These are phyloP conservation scores for Clusia tigrina DNA, from an alignment of 2,888 invertebrate genomes.

Conservation along the genomic window DNA sequence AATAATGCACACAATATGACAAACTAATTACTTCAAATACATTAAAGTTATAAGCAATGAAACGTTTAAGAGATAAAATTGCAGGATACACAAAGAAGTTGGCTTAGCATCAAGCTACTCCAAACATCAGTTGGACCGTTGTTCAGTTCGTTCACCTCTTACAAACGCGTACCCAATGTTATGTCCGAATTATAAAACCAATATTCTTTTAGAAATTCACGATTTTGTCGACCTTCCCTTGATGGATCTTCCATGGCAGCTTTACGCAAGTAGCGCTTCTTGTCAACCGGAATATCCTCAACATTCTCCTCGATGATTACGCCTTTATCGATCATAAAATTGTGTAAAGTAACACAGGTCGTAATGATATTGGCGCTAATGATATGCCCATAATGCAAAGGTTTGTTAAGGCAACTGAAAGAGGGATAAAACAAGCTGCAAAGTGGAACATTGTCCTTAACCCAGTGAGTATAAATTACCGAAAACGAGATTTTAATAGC, in stretches of 20 bases:
- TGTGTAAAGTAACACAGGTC: constrained; percentile 27
- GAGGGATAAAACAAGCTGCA: not conserved
- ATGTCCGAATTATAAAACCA: too few species aligned
- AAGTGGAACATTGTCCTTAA: not conserved
- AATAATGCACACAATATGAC: not conserved
- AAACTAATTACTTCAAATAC: constrained; percentile 7
- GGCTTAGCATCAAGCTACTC: too few species aligned
- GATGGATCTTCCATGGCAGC: constrained; percentile 24
- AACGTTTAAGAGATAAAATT: too few species aligned
- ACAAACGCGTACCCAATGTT: not conserved
- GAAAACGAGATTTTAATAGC: constrained; percentile 30
- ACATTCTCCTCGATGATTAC: constrained; percentile 22
- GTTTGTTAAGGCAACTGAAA: constrained; percentile 26
- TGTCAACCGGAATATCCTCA: constrained; percentile 9
- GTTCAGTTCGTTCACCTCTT: constrained; percentile 1
- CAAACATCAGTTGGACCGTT: too few species aligned
- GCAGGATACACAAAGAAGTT: too few species aligned
- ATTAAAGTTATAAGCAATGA: too few species aligned
- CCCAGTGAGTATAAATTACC: constrained; percentile 17
- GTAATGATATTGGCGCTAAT: constrained; percentile 30
- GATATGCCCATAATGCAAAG: constrained; percentile 20
- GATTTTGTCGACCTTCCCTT: constrained; percentile 14
- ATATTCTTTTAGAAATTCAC: constrained; percentile 28
- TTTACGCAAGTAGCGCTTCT: constrained; percentile 17
- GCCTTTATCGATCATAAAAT: constrained; percentile 26